Base-by-base conservation (phyloP, 1,140 invertebrate species). In the Caenorhabditis remanei region DNA sequence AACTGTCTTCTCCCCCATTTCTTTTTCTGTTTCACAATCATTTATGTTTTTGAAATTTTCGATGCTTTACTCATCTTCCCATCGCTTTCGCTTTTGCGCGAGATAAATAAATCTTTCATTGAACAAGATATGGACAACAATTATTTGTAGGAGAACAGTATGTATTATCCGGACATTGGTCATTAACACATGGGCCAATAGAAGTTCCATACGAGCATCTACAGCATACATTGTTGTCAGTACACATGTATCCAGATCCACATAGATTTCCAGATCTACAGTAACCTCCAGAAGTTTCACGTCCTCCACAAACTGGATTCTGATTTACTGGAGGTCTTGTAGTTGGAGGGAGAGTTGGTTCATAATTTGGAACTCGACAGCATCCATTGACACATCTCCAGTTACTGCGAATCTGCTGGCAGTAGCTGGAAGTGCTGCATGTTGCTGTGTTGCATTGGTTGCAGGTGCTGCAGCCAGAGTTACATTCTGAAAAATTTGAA, bases 121-220 rank as follows among this genome's bases (percentile, higher is more conserved):
- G n/a, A 21, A 83, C 86, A 79, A 79, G 86, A 65, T 83, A 87
- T 16, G 86, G 86, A 65, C 86, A 87, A 41, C 86, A 87, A 43
- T 87, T 71, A 43, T 87, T 83, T 32, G 75, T 87, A 19, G 75
- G 65, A 16, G 75, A 79, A 48, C 86, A 87, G 50, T 53, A 55
- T 13, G 67, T 58, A 14, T 87, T 87, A 32, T 87, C 82, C 8
- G 86, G 86, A 40, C 86, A 87, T n/a, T 87, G 71, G 11, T 48
- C 65, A 48, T 87, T 87, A n/a, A 87, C 75, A 87, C 86, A 87
- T 40, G 86, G 86, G 32, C 86, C 86, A 48, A 83, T 87, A n/a
- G 65, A 79, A 9, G 86, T 87, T 63, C 86, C 86, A 65, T 83
- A 87, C 4, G 75, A 48, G 32, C 86, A 87, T 24, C 86, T 71